These are phyloP conservation scores for Myiozetetes cayanensis DNA, from an alignment of 2,113 vertebrate species.

Conservation along the genomic window DNA sequence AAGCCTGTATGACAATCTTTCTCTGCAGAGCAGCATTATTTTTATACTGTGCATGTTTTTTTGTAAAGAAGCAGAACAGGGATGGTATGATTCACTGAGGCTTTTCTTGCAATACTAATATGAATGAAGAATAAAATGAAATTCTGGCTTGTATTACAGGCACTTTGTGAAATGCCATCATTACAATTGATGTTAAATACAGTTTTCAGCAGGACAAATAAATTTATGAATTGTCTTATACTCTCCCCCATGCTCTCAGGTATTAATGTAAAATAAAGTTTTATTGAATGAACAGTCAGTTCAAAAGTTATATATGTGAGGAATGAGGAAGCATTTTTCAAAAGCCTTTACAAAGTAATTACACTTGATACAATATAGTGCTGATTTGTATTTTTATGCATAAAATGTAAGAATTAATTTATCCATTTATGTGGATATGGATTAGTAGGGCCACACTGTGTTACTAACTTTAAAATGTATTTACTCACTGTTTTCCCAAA, in stretches of 20 bases:
- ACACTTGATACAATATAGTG: not conserved
- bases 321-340: not conserved
- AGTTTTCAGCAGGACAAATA: not conserved
- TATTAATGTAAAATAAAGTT: slow-evolving; percentile 29
- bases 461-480: not conserved
- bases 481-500: not conserved
- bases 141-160: not conserved
- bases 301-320: not conserved
- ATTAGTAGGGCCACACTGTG: not conserved
- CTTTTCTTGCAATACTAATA: not conserved
- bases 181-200: not conserved
- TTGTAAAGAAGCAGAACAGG: not conserved
- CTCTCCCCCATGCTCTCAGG: slow-evolving; percentile 4
- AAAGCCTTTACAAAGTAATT: not conserved
- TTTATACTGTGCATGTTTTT: slow-evolving; percentile 22
- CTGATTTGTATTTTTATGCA: not conserved
- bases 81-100: not conserved
- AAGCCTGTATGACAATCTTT: not conserved
- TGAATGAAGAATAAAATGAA: not conserved
- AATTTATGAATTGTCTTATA: not conserved
- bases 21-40: slow-evolving; percentile 9
- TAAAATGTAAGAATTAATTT: not conserved
- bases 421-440: not conserved
- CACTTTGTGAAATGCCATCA: not conserved
- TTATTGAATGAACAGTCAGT: not conserved